Percentiles rank a stretch among this genome's conserved stretches.
Conservation (phyloP, 1,140 invertebrate genomes). For the Camponotus pennsylvanicus region DNA sequence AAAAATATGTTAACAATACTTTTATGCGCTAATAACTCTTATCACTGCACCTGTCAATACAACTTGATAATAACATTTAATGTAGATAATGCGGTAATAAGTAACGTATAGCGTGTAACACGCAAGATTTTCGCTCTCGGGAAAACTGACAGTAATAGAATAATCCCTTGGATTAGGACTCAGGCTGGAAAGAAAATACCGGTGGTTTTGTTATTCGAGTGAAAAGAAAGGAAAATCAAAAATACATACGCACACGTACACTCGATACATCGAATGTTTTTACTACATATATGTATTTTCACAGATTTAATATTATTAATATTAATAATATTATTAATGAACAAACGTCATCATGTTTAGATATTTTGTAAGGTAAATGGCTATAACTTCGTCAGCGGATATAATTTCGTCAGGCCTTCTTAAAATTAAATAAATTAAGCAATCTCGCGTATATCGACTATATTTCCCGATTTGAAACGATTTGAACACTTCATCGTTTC, state of each 20-base stretch:
- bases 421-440: too few species aligned
- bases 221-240: slow-evolving; percentile 45
- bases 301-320: not conserved
- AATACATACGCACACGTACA: not conserved
- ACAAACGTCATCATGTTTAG: not conserved
- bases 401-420: too few species aligned
- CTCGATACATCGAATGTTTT: not conserved
- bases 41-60: not conserved
- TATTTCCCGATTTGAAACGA: too few species aligned
- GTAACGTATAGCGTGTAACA: slow-evolving; percentile 9
- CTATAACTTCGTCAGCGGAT: too few species aligned
- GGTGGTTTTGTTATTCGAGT: slow-evolving; percentile 51
- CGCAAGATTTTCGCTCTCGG: slow-evolving; percentile 24
- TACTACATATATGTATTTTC: not conserved
- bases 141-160: slow-evolving; percentile 24
- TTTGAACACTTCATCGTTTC: too few species aligned
- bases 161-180: slow-evolving; percentile 39
- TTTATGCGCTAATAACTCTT: not conserved
- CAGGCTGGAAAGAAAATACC: slow-evolving; percentile 23
- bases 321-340: too few species aligned
- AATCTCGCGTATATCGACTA: too few species aligned
- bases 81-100: slow-evolving; percentile 37
- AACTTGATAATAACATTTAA: not conserved
- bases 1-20: not conserved
- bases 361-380: too few species aligned